phyloP scores from a whole-genome alignment of 2,797 vertebrate genomes.

The Galaxias olidus region DNA sequence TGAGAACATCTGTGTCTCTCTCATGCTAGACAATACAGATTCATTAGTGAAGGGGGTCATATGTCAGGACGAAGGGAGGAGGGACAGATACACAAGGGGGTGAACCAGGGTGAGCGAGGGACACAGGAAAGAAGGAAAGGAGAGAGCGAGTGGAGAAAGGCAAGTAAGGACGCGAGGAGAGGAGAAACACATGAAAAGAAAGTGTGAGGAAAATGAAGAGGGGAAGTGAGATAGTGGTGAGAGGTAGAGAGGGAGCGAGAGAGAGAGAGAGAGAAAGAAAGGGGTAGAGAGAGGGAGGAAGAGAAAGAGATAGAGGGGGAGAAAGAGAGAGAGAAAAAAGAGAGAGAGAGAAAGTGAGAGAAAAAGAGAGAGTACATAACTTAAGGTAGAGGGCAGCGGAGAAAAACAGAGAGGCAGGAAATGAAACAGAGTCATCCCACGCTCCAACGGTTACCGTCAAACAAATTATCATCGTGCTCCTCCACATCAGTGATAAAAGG shows the following conservation, averaged over 20 bases:
- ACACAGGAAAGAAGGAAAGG: not conserved
- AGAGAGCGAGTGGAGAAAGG: not conserved
- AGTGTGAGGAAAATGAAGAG: not conserved
- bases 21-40: slow-evolving; percentile 43
- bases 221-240: not conserved
- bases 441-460: slow-evolving; percentile 25
- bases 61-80: slow-evolving; percentile 42
- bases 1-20: slow-evolving; percentile 25
- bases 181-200: not conserved
- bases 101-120: too few species aligned
- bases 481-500: slow-evolving; percentile 30
- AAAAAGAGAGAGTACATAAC: slow-evolving; percentile 15
- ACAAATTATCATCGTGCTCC: slow-evolving; percentile 26
- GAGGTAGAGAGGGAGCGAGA: not conserved
- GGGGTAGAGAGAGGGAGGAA: not conserved
- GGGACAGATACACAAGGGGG: not conserved
- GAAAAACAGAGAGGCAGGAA: not conserved
- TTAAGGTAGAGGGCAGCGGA: slow-evolving; percentile 15
- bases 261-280: not conserved
- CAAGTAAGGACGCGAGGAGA: not conserved
- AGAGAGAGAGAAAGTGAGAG: slow-evolving; percentile 5
- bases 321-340: slow-evolving; percentile 28
- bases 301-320: slow-evolving; percentile 9
- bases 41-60: slow-evolving; percentile 36
- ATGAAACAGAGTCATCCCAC: slow-evolving; percentile 13